Evolutionary conservation across 1,140 invertebrate species (phyloP), one percentile per base, ranked within the genome.

Genomic region (Pseudomyrmex concolor): DNA sequence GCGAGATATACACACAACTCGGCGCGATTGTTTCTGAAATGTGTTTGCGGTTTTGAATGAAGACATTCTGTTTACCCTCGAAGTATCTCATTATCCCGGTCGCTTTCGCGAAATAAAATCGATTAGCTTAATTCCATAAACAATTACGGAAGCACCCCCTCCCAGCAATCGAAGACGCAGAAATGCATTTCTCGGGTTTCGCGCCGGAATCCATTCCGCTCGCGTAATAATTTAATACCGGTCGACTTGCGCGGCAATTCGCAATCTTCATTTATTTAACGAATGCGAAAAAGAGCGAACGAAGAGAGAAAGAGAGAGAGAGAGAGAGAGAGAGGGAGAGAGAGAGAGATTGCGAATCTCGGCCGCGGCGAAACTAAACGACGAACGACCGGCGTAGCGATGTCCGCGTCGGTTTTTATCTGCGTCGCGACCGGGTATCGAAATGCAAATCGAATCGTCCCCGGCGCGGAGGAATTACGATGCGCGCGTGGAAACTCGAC

Each of bases 191-290:
- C 43, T 19, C 76, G 74, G 19, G 68, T 68, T 67, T 17, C 25
- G 25, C 50, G 34, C 19, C 54, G 63, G 13, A 45, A 25, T 48
- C 43, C 19, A 57, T 57, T 80, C 55, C 54, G 76, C 22, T 12
- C 19, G 34, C 19, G 45, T 70, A 17, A 57, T 80, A 80, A 80
- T 80, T 80, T 80, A 80, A 80, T 71, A 59, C 43, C 63, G 25
- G 76, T 51, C 66, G 43, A 70, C 66, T 71, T 54, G 54, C 76
- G 48, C 43, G 66, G 51, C 34, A 7, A 34, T 34, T 59, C 76
- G 76, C 76, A 80, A 80, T 80, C 76, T 80, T 80, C 76, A 71
- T 80, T 80, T 80, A 80, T 80, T 80, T 80, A 80, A 80, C 45
- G 54, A 50, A 80, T 64, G 51, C 76, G 74, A 45, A 34, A 51